Conservation (phyloP, 1,140 invertebrate genomes). For the Atta cephalotes region DNA sequence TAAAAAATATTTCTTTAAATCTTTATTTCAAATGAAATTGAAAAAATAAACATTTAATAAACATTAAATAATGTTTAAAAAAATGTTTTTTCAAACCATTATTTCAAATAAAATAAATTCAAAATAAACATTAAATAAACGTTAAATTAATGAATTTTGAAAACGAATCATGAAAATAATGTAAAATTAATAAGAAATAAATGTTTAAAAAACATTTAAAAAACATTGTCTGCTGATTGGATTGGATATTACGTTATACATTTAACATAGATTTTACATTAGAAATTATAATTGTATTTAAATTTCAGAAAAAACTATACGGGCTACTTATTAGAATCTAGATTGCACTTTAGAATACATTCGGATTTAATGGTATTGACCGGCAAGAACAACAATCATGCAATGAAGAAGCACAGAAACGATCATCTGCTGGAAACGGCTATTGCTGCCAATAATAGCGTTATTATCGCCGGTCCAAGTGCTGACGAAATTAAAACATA, state of each 20-base stretch:
- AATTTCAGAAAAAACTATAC: conserved; percentile 92
- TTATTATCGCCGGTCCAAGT: conserved; percentile 58
- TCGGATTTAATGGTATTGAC: conserved; percentile 89
- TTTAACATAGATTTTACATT: neutral
- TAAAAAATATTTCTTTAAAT: too few species aligned
- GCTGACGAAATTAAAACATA: conserved; percentile 29
- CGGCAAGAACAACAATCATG: conserved; percentile 77
- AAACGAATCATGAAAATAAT: too few species aligned
- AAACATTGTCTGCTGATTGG: too few species aligned
- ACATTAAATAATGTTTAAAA: too few species aligned
- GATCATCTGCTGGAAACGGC: neutral
- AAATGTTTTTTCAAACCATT: too few species aligned
- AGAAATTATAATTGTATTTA: neutral
- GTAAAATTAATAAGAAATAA: too few species aligned
- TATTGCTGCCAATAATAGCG: conserved; percentile 63
- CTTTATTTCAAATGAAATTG: too few species aligned
- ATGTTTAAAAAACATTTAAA: too few species aligned
- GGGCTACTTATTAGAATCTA: conserved; percentile 95
- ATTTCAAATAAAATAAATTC: too few species aligned
- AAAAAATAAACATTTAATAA: too few species aligned
- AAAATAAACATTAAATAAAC: too few species aligned
- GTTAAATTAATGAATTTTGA: too few species aligned
- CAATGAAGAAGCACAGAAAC: conserved; percentile 40
- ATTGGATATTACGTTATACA: neutral
- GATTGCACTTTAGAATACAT: conserved; percentile 97